Evolutionary conservation across 37 sponge, comb jelly and placozoan species (phyloP), one percentile per base, ranked within the genome.

Genomic region (Halisarca cf. caerulea): DNA sequence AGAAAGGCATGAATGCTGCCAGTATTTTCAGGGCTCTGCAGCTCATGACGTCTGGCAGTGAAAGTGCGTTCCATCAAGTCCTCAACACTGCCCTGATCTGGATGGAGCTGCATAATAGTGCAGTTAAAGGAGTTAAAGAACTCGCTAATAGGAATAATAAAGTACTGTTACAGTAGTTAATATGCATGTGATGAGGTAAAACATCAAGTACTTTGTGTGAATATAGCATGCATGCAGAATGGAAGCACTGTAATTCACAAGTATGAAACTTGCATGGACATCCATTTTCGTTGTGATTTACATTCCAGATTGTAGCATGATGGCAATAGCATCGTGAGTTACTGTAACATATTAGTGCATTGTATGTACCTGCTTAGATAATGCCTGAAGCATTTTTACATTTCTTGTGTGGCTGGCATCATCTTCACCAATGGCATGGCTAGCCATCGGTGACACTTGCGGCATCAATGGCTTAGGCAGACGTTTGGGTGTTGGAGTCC

Each of bases 21-120:
- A 25, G 23, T 27, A 18, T 66, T 18, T 8, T n/a, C 68, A 25
- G 71, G 71, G 33, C 33, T 36, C 37, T 69, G 71, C 32, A 11
- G 71, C 34, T 36, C 2, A 3, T 28, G 2, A 28, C 34, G 3
- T 34, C 33, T 3, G 71, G 34, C 71, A 69, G 33, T 2, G 71
- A 3, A 69, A 69, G 71, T 69, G 2, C 8, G 33, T 2, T 28
- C 3, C 71, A 69, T 69, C 27, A 66, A 27, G 27, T 66, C 68
- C 68, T 66, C 27, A 18, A 66, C 68, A 66, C 68, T 66, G 25
- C 23, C 27, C 23, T 18, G 68, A 66, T 66, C 68, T 66, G 68
- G 68, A 66, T 66, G 68, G 23, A 66, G 68, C 68, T 66, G 57
- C n/a, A n/a, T n/a, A n/a, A n/a, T n/a, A n/a, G n/a, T n/a, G n/a